Evolutionary conservation across 2,888 invertebrate genomes (phyloP).

Genomic region (Drosophila parthenogenetica): DNA sequence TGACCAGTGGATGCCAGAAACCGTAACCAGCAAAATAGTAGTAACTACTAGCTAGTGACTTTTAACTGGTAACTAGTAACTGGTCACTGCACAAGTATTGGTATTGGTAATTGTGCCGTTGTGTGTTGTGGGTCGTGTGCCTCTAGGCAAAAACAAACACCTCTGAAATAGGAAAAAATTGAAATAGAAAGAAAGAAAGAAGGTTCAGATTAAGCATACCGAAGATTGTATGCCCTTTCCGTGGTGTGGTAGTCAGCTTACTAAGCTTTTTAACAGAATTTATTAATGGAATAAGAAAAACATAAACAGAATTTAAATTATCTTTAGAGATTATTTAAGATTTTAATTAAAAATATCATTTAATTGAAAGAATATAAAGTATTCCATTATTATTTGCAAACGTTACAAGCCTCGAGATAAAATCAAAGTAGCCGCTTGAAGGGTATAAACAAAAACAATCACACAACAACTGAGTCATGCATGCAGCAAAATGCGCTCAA

Average conservation of each 20-base stretch:
- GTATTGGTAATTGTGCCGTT: constrained; percentile 55
- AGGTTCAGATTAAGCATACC: neutral
- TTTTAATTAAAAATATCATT: no score
- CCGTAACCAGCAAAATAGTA: constrained; percentile 1
- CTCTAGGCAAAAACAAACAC: constrained; percentile 58
- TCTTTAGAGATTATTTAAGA: no score
- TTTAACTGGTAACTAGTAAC: constrained; percentile 11
- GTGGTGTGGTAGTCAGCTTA: no score
- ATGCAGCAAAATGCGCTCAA: constrained; percentile 37
- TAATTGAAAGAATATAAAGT: no score
- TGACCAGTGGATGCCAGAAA: constrained; percentile 35
- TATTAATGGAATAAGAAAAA: no score
- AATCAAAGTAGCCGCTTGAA: neutral
- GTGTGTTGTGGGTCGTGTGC: constrained; percentile 49
- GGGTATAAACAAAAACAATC: constrained; percentile 59
- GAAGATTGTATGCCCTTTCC: neutral
- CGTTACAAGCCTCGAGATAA: neutral
- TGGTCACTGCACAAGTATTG: constrained; percentile 14
- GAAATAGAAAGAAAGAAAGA: constrained; percentile 21
- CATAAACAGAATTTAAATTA: no score
- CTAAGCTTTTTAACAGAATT: no score
- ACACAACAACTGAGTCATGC: constrained; percentile 65
- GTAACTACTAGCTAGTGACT: constrained; percentile 4
- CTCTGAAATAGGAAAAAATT: constrained; percentile 47
- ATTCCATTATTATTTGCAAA: no score